These are phyloP conservation scores for Thunnus thynnus DNA, from an alignment of 2,113 vertebrate species.

Conservation along the genomic window DNA sequence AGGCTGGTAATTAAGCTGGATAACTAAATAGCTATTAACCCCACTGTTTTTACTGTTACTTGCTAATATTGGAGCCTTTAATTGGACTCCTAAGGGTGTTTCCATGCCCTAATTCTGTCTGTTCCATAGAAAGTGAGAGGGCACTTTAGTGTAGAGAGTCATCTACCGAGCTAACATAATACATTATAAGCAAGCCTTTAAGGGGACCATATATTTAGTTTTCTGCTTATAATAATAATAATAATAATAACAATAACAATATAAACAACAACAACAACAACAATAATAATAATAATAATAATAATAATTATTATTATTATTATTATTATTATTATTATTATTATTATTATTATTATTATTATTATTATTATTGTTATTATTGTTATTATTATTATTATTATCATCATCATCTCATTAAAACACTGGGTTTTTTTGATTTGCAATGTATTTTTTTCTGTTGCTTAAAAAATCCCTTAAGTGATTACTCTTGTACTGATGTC, in stretches of 20 bases:
- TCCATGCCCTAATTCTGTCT: slow-evolving; percentile 76
- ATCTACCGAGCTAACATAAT: slow-evolving; percentile 9
- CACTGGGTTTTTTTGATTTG: slow-evolving; percentile 4
- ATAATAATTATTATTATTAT: neutral
- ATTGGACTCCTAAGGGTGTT: slow-evolving; percentile 72
- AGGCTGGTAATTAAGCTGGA: slow-evolving; percentile 76
- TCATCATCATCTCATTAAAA: neutral
- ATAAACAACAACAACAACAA: too few relatives aligned
- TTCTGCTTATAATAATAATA: neutral
- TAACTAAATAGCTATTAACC: slow-evolving; percentile 82
- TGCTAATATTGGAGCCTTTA: slow-evolving; percentile 81
- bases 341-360: too few relatives aligned
- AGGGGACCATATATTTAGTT: slow-evolving; percentile 14
- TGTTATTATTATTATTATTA: too few relatives aligned
- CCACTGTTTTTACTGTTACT: slow-evolving; percentile 66
- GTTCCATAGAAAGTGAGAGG: slow-evolving; percentile 43
- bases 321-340: too few relatives aligned
- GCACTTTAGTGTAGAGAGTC: slow-evolving; percentile 40
- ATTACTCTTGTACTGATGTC: neutral
- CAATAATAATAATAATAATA: neutral
- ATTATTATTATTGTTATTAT: too few relatives aligned
- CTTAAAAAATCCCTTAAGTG: neutral
- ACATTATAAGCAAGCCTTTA: slow-evolving; percentile 43
- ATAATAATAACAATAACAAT: too few relatives aligned
- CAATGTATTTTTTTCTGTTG: neutral